A percentile compares a stretch with the other conserved stretches of the same genome.
These are phyloP conservation scores for Atta texana DNA, from an alignment of 1,140 invertebrate genomes.

Conservation along the genomic window DNA sequence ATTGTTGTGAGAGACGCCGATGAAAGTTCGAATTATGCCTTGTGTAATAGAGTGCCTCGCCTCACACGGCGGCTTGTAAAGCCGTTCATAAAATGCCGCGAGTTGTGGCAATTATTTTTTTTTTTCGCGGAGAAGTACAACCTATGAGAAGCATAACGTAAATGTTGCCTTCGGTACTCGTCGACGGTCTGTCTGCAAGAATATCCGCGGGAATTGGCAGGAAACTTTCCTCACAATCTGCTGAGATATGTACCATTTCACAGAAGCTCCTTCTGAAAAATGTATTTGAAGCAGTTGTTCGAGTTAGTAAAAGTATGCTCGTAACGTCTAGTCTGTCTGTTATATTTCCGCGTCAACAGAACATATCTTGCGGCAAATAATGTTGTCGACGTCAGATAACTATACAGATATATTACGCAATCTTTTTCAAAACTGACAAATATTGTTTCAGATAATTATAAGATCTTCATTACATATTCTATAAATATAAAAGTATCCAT, in stretches of 20 bases:
- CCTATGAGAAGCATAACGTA: constrained; percentile 1
- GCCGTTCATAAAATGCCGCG: constrained; percentile 49
- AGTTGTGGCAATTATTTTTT: constrained; percentile 55
- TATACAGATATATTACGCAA: background rate
- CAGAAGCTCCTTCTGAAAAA: constrained; percentile 29
- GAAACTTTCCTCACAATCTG: background rate
- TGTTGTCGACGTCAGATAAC: background rate
- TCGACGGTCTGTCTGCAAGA: constrained; percentile 12
- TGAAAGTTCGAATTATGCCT: constrained; percentile 61
- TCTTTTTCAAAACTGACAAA: background rate
- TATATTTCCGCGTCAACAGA: constrained; percentile 10
- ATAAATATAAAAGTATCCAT: background rate
- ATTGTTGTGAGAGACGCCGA: constrained; percentile 38
- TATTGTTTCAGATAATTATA: background rate
- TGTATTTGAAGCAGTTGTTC: constrained; percentile 1
- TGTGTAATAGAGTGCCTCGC: constrained; percentile 31
- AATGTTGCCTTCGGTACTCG: constrained; percentile 24
- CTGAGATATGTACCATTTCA: constrained; percentile 16
- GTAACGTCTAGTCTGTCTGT: background rate
- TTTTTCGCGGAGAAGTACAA: constrained; percentile 17
- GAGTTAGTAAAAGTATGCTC: constrained; percentile 20
- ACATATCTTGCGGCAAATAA: constrained; percentile 16
- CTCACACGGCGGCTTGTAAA: constrained; percentile 45
- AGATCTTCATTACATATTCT: background rate
- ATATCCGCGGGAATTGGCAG: constrained; percentile 18